A percentile compares a stretch with the other conserved stretches of the same genome.
Conservation (phyloP, 2,797 vertebrate species). For the Macropus fuliginosus region DNA sequence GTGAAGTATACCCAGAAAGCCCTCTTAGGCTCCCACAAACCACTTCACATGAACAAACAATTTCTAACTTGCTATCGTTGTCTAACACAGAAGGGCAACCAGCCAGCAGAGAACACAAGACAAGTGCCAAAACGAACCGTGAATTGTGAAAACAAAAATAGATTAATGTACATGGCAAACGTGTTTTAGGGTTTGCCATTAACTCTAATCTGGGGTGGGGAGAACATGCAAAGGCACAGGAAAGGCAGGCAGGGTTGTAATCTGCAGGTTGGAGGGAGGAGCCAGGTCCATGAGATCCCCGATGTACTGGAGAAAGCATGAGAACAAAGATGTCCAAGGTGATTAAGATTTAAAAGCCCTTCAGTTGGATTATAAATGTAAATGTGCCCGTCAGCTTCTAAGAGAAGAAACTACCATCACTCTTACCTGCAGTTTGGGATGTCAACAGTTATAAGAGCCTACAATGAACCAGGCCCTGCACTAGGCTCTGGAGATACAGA, state of each 20-base stretch:
- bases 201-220: not conserved
- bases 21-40: slow-evolving; percentile 15
- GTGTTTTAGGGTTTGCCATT: not conserved
- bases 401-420: not conserved
- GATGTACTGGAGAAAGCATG: not conserved
- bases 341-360: slow-evolving; percentile 31
- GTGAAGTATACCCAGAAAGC: slow-evolving; percentile 1
- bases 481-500: not conserved
- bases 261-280: not conserved
- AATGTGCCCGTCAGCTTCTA: not conserved
- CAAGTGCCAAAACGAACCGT: not conserved
- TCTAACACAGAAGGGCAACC: slow-evolving; percentile 33
- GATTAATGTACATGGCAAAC: not conserved
- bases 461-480: not conserved
- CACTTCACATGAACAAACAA: slow-evolving; percentile 11
- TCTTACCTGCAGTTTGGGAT: slow-evolving; percentile 17
- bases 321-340: slow-evolving; percentile 44
- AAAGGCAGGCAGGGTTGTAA: not conserved
- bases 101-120: slow-evolving; percentile 17
- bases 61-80: slow-evolving; percentile 41
- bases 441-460: not conserved
- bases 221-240: not conserved
- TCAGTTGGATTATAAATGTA: slow-evolving; percentile 35
- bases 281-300: not conserved
- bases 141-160: slow-evolving; percentile 34